Evolutionary conservation across 2,888 invertebrate genomes (phyloP).

Genomic region (Cephalotes varians): DNA sequence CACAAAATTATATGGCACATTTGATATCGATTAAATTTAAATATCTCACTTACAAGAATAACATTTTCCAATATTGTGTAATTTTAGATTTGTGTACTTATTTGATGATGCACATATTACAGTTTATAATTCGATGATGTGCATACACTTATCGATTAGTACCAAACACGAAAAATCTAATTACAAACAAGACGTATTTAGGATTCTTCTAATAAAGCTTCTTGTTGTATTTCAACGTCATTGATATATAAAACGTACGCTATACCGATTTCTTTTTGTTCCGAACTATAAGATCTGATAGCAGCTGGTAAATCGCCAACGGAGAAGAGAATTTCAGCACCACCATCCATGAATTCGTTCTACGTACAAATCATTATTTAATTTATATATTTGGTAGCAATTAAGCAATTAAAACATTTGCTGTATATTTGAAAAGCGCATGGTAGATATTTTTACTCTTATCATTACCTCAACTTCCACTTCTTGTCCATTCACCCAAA

Average conservation of each 20-base stretch:
- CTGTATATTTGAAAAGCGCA: neutral
- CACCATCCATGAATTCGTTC: slow-evolving; percentile 94
- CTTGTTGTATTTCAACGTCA: slow-evolving; percentile 78
- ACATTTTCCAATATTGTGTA: neutral
- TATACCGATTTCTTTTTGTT: slow-evolving; percentile 80
- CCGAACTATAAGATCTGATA: slow-evolving; percentile 85
- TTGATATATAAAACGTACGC: slow-evolving; percentile 80
- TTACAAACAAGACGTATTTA: neutral
- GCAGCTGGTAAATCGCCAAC: slow-evolving; percentile 87
- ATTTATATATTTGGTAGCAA: neutral
- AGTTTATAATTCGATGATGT: neutral
- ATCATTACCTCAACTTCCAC: slow-evolving; percentile 88
- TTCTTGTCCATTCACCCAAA: slow-evolving; percentile 92
- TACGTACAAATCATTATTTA: slow-evolving; percentile 81
- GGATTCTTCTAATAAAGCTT: slow-evolving; percentile 44
- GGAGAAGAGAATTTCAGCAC: slow-evolving; percentile 93
- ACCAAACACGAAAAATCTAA: slow-evolving; percentile 7
- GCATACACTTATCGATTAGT: neutral
- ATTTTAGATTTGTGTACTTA: neutral
- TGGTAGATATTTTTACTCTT: neutral
- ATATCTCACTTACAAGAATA: slow-evolving; percentile 16
- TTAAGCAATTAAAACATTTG: neutral
- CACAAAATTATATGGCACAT: slow-evolving; percentile 4
- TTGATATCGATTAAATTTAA: neutral
- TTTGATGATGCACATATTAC: neutral